Evolutionary conservation across 2,797 vertebrate genomes (phyloP).

Genomic region (Pseudochaenichthys georgianus): DNA sequence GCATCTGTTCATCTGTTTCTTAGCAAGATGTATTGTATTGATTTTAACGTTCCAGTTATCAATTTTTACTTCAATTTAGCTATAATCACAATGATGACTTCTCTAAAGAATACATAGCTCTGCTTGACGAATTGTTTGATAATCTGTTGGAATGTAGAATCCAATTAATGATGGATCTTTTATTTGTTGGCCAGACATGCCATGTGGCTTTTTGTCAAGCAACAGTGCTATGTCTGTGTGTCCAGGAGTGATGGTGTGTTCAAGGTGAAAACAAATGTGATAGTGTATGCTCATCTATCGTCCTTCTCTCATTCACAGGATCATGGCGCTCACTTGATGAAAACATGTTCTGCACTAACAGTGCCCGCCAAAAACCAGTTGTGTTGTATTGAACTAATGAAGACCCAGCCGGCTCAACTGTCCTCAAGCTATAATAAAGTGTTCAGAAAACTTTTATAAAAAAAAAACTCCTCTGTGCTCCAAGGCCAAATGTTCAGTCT

Average conservation of each 20-base stretch:
- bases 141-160: conserved; percentile 13
- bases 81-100: conserved; percentile 21
- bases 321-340: conserved; percentile 46
- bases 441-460: conserved; percentile 49
- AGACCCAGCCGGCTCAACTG: conserved; percentile 65
- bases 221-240: conserved; percentile 57
- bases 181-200: conserved; percentile 32
- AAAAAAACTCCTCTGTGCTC: conserved; percentile 37
- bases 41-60: conserved; percentile 22
- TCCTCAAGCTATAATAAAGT: conserved; percentile 62
- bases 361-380: conserved; percentile 57
- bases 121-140: conserved; percentile 17
- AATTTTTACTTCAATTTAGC: conserved; percentile 32
- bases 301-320: conserved; percentile 55
- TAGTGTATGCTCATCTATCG: conserved; percentile 70
- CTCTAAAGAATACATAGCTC: conserved; percentile 14
- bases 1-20: conserved; percentile 8
- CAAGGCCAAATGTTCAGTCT: conserved; percentile 43
- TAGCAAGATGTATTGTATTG: not conserved
- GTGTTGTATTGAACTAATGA: conserved; percentile 71
- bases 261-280: conserved; percentile 83
- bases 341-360: conserved; percentile 56
- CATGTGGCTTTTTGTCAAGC: conserved; percentile 40
- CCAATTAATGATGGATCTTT: conserved; percentile 59
- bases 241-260: conserved; percentile 76